Conservation (phyloP, 2,888 invertebrate genomes). For the Mechanitis mazaeus region DNA sequence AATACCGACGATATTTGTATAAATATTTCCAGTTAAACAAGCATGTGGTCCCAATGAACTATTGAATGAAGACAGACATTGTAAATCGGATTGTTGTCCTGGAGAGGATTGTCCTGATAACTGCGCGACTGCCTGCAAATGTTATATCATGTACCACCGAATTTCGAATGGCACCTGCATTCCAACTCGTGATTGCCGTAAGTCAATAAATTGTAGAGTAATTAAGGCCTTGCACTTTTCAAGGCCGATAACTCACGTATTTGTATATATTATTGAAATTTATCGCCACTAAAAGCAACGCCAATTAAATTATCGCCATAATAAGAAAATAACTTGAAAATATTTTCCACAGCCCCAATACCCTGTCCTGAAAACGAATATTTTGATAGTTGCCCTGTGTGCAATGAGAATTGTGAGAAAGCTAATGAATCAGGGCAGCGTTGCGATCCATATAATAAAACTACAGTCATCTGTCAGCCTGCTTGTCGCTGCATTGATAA, state of each 20-base stretch:
- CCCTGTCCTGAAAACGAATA: conserved; percentile 21
- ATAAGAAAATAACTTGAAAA: no score
- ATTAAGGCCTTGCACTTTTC: no score
- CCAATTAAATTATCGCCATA: no score
- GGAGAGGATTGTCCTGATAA: conserved; percentile 20
- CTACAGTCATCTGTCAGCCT: background rate
- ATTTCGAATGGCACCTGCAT: conserved; percentile 34
- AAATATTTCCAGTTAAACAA: background rate
- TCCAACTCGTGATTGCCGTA: conserved; percentile 41
- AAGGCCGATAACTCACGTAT: no score
- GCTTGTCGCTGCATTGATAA: no score
- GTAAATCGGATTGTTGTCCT: conserved; percentile 40
- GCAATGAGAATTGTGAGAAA: conserved; percentile 22
- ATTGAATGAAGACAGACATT: conserved; percentile 34
- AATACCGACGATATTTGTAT: background rate
- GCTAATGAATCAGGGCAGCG: conserved; percentile 15
- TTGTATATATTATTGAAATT: no score
- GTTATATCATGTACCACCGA: conserved; percentile 36
- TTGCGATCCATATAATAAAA: conserved; percentile 11
- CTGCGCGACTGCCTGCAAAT: conserved; percentile 38
- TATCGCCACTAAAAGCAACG: no score
- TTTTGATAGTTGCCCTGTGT: conserved; percentile 21
- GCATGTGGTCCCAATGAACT: conserved; percentile 34
- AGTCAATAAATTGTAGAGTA: conserved; percentile 24
- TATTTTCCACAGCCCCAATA: conserved; percentile 17